A percentile compares a stretch with the other conserved stretches of the same genome.
These are phyloP conservation scores for Drosophila sp. DNA, from an alignment of 1,140 invertebrate species.

Conservation along the genomic window DNA sequence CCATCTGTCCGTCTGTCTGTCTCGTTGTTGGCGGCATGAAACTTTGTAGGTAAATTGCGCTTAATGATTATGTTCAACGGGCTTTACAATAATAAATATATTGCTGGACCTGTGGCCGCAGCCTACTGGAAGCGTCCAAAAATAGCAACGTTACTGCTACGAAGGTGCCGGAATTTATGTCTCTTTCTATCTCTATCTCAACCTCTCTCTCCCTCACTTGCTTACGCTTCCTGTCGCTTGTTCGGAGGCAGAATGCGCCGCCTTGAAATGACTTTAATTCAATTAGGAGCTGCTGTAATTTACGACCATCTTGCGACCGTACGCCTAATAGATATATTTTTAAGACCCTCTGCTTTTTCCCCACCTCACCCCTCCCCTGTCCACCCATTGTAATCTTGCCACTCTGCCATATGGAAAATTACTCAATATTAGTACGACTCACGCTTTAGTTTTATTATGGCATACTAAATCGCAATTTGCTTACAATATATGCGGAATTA, in stretches of 20 bases:
- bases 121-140: constrained; percentile 36
- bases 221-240: too few species aligned
- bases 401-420: constrained; percentile 55
- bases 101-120: constrained; percentile 16
- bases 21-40: constrained; percentile 61
- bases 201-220: constrained; percentile 11
- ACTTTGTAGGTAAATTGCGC: constrained; percentile 83
- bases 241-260: constrained; percentile 55
- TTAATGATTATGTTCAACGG: constrained; percentile 81
- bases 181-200: constrained; percentile 27
- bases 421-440: constrained; percentile 69
- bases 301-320: constrained; percentile 36
- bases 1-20: neutral
- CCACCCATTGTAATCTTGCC: neutral
- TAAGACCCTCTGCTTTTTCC: constrained; percentile 24
- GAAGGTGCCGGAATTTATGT: constrained; percentile 72
- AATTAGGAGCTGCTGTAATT: constrained; percentile 77
- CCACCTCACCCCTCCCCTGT: neutral
- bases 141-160: constrained; percentile 41
- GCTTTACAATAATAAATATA: constrained; percentile 74
- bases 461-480: constrained; percentile 21
- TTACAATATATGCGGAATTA: constrained; percentile 44
- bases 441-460: constrained; percentile 30
- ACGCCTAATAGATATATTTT: constrained; percentile 67
- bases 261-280: constrained; percentile 68